phyloP scores from a whole-genome alignment of 2,113 vertebrate species.

The cattle (Bos taurus) region ARS-UCD2.0 NC_037335.1:57753001-57753500 shows the following conservation, averaged over 20 bases:
- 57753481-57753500: not conserved
- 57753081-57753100: slow-evolving; percentile 60
- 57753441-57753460: not conserved
- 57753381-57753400: not conserved
- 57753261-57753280: slow-evolving; percentile 14
- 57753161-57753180: slow-evolving; percentile 65
- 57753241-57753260: not conserved
- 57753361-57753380: not conserved
- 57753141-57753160: slow-evolving; percentile 63
- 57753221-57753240: slow-evolving; percentile 33
- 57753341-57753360: not conserved
- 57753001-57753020: not conserved
- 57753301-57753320: slow-evolving; percentile 31
- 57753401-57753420: not conserved
- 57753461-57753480: not conserved
- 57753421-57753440: not conserved
- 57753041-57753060: not conserved
- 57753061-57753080: not conserved
- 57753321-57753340: not conserved
- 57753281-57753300: slow-evolving; percentile 39
- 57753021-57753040: not conserved
- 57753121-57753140: slow-evolving; percentile 64
- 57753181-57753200: slow-evolving; percentile 55
- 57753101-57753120: slow-evolving; percentile 64
- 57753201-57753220: slow-evolving; percentile 58